Evolutionary conservation across 2,113 vertebrate genomes (phyloP), one percentile per base, ranked within the genome.

Genomic region (Gavia stellata): DNA sequence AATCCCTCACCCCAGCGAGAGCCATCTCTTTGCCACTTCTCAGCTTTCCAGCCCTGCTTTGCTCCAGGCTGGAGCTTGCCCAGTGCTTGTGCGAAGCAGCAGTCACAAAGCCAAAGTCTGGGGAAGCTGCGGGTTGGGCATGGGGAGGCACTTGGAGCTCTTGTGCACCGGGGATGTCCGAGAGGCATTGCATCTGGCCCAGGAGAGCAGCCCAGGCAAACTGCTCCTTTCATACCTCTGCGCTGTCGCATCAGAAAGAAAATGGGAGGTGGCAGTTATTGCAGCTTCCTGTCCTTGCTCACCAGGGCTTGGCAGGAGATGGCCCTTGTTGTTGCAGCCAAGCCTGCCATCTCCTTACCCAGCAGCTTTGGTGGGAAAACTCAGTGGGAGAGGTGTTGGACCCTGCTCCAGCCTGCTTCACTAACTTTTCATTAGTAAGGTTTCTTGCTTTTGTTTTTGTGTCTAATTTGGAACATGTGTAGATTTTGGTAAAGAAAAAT

Each of bases 91-190:
- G 55, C 49, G 81, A 21, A 86, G 58, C 36, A 44, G n/a, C 16
- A 38, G 17, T 29, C 38, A 5, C 59, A 50, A 50, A 66, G 42
- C 33, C 74, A 55, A 9, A 19, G 20, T 14, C 6, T 52, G 20
- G 52, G 4, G 2, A 42, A 53, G 52, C 7, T 58, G 31, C 8
- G 16, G 36, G 17, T 36, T 25, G 8, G n/a, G 36, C 16, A 10
- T 2, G 5, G 11, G 58, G 71, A 40, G 45, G 8, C 10, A 10
- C 47, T 86, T n/a, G 12, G 62, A 34, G 28, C 13, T 66, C 8
- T 66, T 1, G 1, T 18, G 29, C 3, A 9, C 6, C 1, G 0
- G 36, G 31, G 4, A 9, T 42, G 29, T 26, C 33, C 1, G 0
- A 47, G 49, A 29, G 25, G 8, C 2, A 2, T 42, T 31, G 16